Conservation (phyloP, 2,888 invertebrate genomes). For the Ochropleura plecta region DNA sequence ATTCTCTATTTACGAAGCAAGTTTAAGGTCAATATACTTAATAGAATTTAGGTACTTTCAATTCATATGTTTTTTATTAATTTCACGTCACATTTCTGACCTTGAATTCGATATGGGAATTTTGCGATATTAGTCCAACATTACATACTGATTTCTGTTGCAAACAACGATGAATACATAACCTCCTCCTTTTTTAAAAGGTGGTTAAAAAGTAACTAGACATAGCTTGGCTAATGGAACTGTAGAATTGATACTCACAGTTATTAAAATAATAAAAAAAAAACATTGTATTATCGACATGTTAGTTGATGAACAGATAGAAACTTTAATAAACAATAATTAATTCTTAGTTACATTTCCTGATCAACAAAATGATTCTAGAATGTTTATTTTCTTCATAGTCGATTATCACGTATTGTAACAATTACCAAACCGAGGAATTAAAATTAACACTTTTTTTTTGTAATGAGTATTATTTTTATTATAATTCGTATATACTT, state of each 20-base stretch:
- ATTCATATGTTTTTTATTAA: slow-evolving; percentile 37
- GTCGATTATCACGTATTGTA: slow-evolving; percentile 31
- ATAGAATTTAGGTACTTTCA: slow-evolving; percentile 16
- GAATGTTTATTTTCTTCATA: slow-evolving; percentile 42
- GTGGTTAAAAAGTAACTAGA: not conserved
- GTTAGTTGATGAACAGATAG: slow-evolving; percentile 9
- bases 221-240: not conserved
- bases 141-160: slow-evolving; percentile 18
- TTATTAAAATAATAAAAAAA: slow-evolving; percentile 6
- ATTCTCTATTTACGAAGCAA: slow-evolving; percentile 54
- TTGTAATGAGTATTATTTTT: slow-evolving; percentile 27
- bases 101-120: slow-evolving; percentile 23
- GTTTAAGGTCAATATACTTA: slow-evolving; percentile 65
- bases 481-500: too few species aligned
- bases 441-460: slow-evolving; percentile 37
- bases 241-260: not conserved
- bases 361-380: slow-evolving; percentile 34
- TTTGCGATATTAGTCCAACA: slow-evolving; percentile 15
- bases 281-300: slow-evolving; percentile 33
- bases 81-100: not conserved
- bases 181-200: too few species aligned
- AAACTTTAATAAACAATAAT: slow-evolving; percentile 24
- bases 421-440: slow-evolving; percentile 37
- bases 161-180: too few species aligned
- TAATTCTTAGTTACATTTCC: slow-evolving; percentile 24